Percentiles rank a stretch among this genome's conserved stretches.
These are phyloP conservation scores for Malaclemys terrapin DNA, from an alignment of 2,113 vertebrate species.

Conservation along the genomic window DNA sequence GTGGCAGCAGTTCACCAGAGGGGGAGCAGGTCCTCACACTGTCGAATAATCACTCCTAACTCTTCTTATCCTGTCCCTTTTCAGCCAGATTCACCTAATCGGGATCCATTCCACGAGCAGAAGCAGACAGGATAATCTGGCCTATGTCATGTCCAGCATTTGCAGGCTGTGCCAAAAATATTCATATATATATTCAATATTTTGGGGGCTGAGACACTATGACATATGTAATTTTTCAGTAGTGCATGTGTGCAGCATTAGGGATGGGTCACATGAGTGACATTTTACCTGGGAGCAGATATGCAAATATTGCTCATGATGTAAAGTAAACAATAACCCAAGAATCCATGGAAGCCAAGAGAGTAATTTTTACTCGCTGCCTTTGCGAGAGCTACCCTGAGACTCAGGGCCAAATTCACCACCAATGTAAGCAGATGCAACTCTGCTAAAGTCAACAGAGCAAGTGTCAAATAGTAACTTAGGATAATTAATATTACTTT, in stretches of 20 bases:
- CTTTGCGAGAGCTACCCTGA: neutral
- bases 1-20: neutral
- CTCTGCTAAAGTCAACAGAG: neutral
- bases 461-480: neutral
- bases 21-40: neutral
- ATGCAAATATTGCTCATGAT: neutral
- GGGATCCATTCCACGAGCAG: neutral
- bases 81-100: neutral
- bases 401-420: too few relatives aligned
- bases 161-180: neutral
- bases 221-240: neutral
- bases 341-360: neutral
- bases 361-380: neutral
- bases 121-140: neutral
- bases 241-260: neutral
- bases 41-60: neutral
- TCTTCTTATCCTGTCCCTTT: neutral
- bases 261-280: neutral
- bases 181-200: neutral
- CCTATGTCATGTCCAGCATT: neutral
- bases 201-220: neutral
- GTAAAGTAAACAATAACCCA: neutral
- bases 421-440: neutral
- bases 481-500: neutral
- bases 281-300: neutral